phyloP scores from a whole-genome alignment of 2,797 vertebrate genomes.

The Salarias fasciatus region DNA sequence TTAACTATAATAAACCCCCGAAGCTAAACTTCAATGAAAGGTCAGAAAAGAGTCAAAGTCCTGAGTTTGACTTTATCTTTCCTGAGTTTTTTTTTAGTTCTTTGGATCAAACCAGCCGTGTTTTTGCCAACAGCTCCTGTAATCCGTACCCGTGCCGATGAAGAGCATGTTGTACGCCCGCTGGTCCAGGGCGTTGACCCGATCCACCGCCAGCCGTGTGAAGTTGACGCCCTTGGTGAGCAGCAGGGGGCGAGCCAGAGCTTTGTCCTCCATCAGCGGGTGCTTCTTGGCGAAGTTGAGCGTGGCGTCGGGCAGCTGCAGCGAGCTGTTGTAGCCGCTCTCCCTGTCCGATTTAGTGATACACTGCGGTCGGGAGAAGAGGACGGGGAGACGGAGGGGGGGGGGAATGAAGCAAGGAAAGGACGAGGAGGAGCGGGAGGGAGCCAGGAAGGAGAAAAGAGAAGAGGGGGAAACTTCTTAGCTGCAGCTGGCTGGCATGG shows the following conservation, averaged over 20 bases:
- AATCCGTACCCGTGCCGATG: conserved; percentile 90
- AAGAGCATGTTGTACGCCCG: conserved; percentile 91
- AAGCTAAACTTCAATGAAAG: neutral
- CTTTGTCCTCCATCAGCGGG: conserved; percentile 92
- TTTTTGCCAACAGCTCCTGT: neutral
- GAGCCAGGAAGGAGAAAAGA: conserved; percentile 24
- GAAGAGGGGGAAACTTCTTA: conserved; percentile 56
- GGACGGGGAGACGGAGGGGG: conserved; percentile 9
- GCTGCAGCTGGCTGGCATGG: conserved; percentile 62
- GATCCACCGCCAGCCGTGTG: conserved; percentile 91
- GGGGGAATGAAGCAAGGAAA: conserved; percentile 14
- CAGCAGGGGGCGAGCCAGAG: conserved; percentile 89
- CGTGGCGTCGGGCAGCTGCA: conserved; percentile 94
- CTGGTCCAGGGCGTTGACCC: conserved; percentile 84
- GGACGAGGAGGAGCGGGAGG: conserved; percentile 11
- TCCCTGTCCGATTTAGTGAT: conserved; percentile 91
- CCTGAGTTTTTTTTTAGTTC: neutral
- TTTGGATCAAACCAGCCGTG: neutral
- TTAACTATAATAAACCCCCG: no score
- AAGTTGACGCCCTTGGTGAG: conserved; percentile 93
- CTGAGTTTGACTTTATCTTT: neutral
- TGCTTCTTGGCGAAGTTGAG: conserved; percentile 99
- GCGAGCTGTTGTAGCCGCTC: conserved; percentile 88
- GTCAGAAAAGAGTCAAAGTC: neutral
- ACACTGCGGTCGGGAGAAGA: conserved; percentile 82